Percentiles rank a stretch among this genome's conserved stretches.
Conservation (phyloP, 1,140 invertebrate genomes). For the Hycleus cichorii region DNA sequence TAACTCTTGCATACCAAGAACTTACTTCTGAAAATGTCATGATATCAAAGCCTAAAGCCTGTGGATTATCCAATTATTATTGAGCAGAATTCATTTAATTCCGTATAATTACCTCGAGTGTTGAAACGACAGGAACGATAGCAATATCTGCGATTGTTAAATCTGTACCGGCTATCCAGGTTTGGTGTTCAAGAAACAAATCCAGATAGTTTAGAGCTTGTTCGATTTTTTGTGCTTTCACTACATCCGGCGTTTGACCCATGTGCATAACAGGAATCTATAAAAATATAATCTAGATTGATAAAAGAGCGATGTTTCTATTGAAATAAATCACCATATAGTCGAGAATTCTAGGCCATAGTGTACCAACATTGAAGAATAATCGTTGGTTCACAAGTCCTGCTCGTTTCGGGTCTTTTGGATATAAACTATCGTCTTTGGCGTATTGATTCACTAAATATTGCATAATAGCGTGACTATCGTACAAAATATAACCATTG, state of each 20-base stretch:
- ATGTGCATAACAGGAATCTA: no score
- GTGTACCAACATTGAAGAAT: constrained; percentile 43
- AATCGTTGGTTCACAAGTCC: constrained; percentile 44
- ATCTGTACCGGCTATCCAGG: constrained; percentile 40
- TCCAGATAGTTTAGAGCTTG: constrained; percentile 40
- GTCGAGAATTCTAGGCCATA: constrained; percentile 38
- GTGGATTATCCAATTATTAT: no score
- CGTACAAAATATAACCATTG: constrained; percentile 26
- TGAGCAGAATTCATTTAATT: no score
- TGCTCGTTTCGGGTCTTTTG: constrained; percentile 42
- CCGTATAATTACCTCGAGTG: constrained; percentile 7
- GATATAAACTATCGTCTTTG: constrained; percentile 44
- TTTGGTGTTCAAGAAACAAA: constrained; percentile 33
- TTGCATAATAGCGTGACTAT: constrained; percentile 43
- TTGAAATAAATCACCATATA: constrained; percentile 29
- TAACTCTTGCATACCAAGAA: no score
- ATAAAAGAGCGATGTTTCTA: no score
- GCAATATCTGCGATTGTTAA: constrained; percentile 49
- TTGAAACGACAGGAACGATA: constrained; percentile 30
- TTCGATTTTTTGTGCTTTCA: constrained; percentile 25
- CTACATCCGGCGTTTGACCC: no score
- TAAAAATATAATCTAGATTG: no score
- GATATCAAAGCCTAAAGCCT: no score
- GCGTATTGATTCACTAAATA: constrained; percentile 47
- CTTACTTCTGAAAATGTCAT: no score